These are phyloP conservation scores for Tridacna gigas DNA, from an alignment of 2,888 invertebrate genomes.

Conservation along the genomic window DNA sequence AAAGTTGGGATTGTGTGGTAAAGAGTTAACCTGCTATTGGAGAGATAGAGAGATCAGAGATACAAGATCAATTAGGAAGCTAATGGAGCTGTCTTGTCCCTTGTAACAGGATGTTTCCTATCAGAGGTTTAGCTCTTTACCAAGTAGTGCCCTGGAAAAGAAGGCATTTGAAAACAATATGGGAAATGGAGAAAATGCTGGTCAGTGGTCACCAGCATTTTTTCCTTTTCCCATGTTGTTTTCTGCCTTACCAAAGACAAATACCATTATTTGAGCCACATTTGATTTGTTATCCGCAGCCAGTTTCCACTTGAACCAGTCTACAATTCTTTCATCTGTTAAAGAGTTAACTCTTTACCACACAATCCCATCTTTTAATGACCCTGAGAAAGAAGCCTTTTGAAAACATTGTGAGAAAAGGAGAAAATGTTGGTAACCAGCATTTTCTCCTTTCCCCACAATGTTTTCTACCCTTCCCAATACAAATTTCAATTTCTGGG, in stretches of 20 bases:
- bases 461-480: too few relatives aligned
- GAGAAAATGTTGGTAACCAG: too few relatives aligned
- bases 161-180: neutral
- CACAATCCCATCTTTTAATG: too few relatives aligned
- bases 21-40: neutral
- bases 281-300: too few relatives aligned
- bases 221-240: neutral
- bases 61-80: constrained; percentile 15
- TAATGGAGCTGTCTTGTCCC: constrained; percentile 3
- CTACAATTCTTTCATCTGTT: too few relatives aligned
- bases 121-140: neutral
- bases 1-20: neutral
- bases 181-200: neutral
- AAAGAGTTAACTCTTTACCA: too few relatives aligned
- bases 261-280: neutral
- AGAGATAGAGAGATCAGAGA: neutral
- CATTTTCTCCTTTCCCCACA: too few relatives aligned
- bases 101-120: neutral
- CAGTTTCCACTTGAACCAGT: too few relatives aligned
- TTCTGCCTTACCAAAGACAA: neutral
- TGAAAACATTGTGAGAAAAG: too few relatives aligned
- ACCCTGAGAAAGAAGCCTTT: too few relatives aligned
- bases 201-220: neutral
- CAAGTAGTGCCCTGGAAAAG: neutral
- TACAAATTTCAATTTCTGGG: too few relatives aligned